phyloP scores from a whole-genome alignment of 2,797 vertebrate species.

The Artibeus lituratus region DNA sequence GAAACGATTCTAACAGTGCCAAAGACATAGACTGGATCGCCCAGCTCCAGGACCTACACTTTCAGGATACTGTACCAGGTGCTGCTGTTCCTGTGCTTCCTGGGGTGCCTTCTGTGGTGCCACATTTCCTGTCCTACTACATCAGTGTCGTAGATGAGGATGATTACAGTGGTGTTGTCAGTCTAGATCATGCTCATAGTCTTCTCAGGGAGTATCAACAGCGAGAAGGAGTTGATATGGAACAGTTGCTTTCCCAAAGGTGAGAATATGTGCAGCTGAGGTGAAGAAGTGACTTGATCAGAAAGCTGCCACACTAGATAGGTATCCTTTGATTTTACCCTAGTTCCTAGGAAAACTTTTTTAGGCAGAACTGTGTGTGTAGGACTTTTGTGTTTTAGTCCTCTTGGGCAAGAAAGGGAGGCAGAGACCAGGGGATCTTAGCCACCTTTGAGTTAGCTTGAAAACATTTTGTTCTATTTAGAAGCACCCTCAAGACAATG shows the following conservation, averaged over 20 bases:
- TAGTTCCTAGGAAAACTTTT: not conserved
- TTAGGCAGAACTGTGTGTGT: not conserved
- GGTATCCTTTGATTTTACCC: not conserved
- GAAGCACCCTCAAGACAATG: not conserved
- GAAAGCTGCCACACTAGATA: not conserved
- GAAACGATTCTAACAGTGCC: not conserved
- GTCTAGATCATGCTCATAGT: slow-evolving; percentile 83
- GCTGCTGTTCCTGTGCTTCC: not conserved
- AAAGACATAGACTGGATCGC: slow-evolving; percentile 76
- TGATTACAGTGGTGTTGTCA: slow-evolving; percentile 78
- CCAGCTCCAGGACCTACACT: slow-evolving; percentile 82
- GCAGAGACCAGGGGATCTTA: not conserved
- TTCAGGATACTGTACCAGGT: slow-evolving; percentile 63
- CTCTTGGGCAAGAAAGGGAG: not conserved
- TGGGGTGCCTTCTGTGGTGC: not conserved
- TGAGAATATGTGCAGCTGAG: slow-evolving; percentile 46
- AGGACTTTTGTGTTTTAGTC: not conserved
- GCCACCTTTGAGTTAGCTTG: not conserved
- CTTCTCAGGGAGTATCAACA: slow-evolving; percentile 91
- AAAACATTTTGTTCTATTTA: not conserved
- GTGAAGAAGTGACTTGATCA: not conserved
- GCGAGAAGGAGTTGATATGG: slow-evolving; percentile 83
- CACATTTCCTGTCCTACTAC: slow-evolving; percentile 87
- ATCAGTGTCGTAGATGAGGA: slow-evolving; percentile 90
- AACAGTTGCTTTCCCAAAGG: slow-evolving; percentile 76